A percentile compares a stretch with the other conserved stretches of the same genome.
Conservation (phyloP, 2,113 vertebrate species). For the Sigmodon hispidus region DNA sequence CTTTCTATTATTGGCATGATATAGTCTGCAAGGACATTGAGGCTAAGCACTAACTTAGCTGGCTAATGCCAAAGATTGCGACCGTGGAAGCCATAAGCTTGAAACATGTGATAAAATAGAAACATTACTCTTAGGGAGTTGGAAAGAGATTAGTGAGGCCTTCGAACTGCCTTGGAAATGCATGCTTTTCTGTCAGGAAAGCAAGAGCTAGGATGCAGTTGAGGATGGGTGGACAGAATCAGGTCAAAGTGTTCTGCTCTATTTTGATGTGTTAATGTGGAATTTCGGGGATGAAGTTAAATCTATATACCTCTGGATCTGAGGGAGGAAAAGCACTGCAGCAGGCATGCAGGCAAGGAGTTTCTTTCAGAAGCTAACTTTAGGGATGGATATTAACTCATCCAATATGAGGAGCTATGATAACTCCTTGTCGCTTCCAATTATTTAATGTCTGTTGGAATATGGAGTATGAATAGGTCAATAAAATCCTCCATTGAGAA, state of each 20-base stretch:
- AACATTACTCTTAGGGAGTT: not conserved
- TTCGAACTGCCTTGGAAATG: slow-evolving; percentile 2
- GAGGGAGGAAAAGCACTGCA: not conserved
- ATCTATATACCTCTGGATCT: not conserved
- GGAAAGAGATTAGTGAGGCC: slow-evolving; percentile 40
- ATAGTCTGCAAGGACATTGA: not conserved
- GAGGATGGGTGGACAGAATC: slow-evolving; percentile 66
- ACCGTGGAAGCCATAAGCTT: not conserved
- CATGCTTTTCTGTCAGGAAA: not conserved
- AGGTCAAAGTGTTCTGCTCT: slow-evolving; percentile 64
- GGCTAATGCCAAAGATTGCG: not conserved
- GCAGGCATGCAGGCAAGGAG: not conserved
- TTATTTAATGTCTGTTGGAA: not conserved
- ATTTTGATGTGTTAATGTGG: slow-evolving; percentile 42
- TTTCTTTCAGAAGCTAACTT: slow-evolving; percentile 27
- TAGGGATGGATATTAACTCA: not conserved
- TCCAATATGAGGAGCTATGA: not conserved
- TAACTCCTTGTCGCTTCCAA: not conserved
- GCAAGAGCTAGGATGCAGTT: not conserved
- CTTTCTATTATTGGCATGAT: not conserved
- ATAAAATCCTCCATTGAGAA: not conserved
- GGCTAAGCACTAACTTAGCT: not conserved
- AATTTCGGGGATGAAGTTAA: slow-evolving; percentile 29
- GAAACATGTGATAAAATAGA: not conserved
- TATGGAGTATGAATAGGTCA: not conserved